A percentile compares a stretch with the other conserved stretches of the same genome.
phyloP scores from a whole-genome alignment of 2,113 vertebrate genomes.

The Corythaixoides concolor region DNA sequence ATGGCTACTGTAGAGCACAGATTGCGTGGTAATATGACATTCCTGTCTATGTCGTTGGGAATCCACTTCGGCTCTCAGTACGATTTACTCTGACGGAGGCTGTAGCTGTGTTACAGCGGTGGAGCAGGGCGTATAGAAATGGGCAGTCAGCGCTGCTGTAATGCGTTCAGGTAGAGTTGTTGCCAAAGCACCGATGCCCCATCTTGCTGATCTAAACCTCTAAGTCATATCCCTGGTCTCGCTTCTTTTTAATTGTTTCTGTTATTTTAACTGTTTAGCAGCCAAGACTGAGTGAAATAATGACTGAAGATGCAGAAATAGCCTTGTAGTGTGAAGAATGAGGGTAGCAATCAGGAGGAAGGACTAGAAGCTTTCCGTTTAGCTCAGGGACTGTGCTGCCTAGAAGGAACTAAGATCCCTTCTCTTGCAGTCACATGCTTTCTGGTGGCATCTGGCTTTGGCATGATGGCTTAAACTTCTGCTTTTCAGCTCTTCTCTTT shows the following conservation, averaged over 20 bases:
- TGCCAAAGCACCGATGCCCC: not conserved
- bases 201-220: not conserved
- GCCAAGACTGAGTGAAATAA: not conserved
- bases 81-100: not conserved
- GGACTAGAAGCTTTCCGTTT: not conserved
- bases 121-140: not conserved
- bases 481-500: conserved; percentile 5
- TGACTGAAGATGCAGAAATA: not conserved
- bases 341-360: not conserved
- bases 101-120: not conserved
- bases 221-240: not conserved
- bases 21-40: not conserved
- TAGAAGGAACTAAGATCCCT: not conserved
- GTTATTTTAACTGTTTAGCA: not conserved
- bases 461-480: not conserved
- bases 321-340: not conserved
- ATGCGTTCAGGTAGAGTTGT: not conserved
- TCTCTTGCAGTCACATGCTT: not conserved
- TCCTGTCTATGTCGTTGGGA: not conserved
- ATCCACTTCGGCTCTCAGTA: not conserved
- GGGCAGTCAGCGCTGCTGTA: not conserved
- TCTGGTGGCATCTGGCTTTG: not conserved
- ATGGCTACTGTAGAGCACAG: not conserved
- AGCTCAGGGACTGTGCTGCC: not conserved
- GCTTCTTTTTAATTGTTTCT: not conserved